phyloP scores from a whole-genome alignment of 30 jellyfish, hydroid and myxozoan species.

The Mastigias papua region DNA sequence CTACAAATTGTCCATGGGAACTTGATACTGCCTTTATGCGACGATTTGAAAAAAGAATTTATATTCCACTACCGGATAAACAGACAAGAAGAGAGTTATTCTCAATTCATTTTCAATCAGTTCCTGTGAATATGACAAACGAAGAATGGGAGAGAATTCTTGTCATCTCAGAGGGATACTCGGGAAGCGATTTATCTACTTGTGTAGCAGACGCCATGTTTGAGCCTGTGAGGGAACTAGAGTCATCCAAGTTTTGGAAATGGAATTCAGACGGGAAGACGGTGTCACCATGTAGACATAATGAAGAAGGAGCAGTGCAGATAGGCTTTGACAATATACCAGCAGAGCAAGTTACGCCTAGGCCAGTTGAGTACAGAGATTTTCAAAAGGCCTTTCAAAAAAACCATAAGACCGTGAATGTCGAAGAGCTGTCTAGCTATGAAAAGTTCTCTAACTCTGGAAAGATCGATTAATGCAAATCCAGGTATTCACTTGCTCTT shows the following conservation, averaged over 20 bases:
- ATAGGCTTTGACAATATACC: constrained; percentile 79
- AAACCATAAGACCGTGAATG: constrained; percentile 80
- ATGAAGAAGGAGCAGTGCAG: constrained; percentile 80
- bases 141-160: constrained; percentile 79
- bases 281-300: constrained; percentile 71
- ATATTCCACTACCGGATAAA: constrained; percentile 87
- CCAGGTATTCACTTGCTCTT: background rate
- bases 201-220: constrained; percentile 94
- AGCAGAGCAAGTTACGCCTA: constrained; percentile 85
- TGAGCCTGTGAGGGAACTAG: constrained; percentile 91
- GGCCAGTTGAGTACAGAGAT: constrained; percentile 78
- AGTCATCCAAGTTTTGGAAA: constrained; percentile 67
- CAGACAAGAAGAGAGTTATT: constrained; percentile 84
- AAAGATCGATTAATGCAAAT: background rate
- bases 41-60: constrained; percentile 91
- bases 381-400: constrained; percentile 53
- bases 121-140: constrained; percentile 35
- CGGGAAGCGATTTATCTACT: constrained; percentile 96
- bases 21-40: constrained; percentile 95
- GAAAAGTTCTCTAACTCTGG: constrained; percentile 32
- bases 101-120: constrained; percentile 66
- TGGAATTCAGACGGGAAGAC: constrained; percentile 89
- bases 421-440: constrained; percentile 55
- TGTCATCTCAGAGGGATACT: constrained; percentile 88
- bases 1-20: constrained; percentile 99